A percentile compares a stretch with the other conserved stretches of the same genome.
phyloP scores from a whole-genome alignment of 2,888 invertebrate species.

The Gastrophysa polygoni region DNA sequence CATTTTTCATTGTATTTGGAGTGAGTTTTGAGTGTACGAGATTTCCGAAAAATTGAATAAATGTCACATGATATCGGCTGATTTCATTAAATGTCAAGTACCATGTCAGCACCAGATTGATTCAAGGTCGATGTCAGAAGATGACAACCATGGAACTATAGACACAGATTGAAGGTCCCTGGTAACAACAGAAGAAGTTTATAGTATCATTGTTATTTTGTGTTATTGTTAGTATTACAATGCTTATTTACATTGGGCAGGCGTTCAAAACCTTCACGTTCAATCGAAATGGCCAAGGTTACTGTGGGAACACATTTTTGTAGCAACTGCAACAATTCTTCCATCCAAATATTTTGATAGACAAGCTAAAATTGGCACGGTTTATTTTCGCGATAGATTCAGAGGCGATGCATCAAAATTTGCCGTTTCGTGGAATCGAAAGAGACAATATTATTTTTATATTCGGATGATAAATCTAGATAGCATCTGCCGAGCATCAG shows the following conservation, averaged over 20 bases:
- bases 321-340: neutral
- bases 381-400: conserved; percentile 7
- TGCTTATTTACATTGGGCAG: neutral
- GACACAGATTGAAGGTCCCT: no score
- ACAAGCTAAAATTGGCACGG: conserved; percentile 14
- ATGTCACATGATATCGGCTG: no score
- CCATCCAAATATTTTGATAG: conserved; percentile 7
- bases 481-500: conserved; percentile 57
- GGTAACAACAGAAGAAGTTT: no score
- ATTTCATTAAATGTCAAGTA: no score
- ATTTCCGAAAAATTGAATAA: no score
- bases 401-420: conserved; percentile 39
- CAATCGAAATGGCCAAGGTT: neutral
- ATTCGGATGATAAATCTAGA: conserved; percentile 57
- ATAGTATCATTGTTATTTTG: no score
- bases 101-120: no score
- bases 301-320: neutral
- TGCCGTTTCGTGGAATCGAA: conserved; percentile 52
- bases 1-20: no score
- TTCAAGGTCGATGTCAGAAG: no score
- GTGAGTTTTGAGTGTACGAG: no score
- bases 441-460: conserved; percentile 60
- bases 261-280: neutral
- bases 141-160: no score
- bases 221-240: no score